Conservation (phyloP, 30 jellyfish, hydroid and myxozoan species). For the Mastigias papua region DNA sequence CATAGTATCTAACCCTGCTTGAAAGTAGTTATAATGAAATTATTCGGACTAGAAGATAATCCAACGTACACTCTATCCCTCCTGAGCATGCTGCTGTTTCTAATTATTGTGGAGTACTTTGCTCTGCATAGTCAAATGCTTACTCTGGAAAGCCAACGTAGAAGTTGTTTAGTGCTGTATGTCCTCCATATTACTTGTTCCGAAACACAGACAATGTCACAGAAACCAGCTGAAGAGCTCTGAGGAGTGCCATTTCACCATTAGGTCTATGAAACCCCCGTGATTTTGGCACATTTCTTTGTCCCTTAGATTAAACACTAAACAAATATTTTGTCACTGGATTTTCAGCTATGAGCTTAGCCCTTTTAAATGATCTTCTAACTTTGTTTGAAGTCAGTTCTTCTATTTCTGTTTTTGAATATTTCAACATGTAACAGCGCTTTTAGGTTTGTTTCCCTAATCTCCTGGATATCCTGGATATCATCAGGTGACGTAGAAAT, state of each 20-base stretch:
- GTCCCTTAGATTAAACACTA: background rate
- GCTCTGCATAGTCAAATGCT: background rate
- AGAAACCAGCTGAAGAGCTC: too few species aligned
- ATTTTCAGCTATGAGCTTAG: background rate
- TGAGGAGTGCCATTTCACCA: too few species aligned
- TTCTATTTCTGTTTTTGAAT: background rate
- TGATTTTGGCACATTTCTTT: background rate
- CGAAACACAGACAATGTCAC: too few species aligned
- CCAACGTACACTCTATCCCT: background rate
- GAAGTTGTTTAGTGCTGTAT: background rate
- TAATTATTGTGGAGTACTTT: background rate
- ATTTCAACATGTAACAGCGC: constrained; percentile 3
- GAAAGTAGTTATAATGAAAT: too few species aligned
- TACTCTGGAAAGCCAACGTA: background rate
- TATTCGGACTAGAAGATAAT: too few species aligned
- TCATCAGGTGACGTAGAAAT: too few species aligned
- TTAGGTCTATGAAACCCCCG: background rate
- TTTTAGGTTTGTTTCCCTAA: background rate
- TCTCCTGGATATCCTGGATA: too few species aligned
- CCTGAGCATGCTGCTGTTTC: background rate
- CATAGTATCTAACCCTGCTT: too few species aligned
- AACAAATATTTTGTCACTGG: constrained; percentile 1
- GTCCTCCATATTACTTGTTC: background rate
- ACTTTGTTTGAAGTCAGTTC: background rate
- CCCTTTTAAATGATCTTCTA: background rate